phyloP scores from a whole-genome alignment of 2,888 invertebrate species.

The Bruchidius siliquastri region DNA sequence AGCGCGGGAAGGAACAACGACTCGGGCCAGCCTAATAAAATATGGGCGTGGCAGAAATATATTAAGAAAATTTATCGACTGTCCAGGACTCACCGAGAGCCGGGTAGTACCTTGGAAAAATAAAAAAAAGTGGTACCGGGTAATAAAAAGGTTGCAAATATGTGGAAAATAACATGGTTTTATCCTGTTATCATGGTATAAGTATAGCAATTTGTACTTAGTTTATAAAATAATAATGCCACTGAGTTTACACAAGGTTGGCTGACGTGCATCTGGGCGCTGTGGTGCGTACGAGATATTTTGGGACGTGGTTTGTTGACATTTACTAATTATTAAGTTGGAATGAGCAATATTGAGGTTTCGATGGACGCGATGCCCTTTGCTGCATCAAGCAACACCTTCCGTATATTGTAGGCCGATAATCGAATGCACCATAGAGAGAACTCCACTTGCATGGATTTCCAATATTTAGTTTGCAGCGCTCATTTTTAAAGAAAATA shows the following conservation, averaged over 20 bases:
- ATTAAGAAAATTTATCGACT: constrained; percentile 41
- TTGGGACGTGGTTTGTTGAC: background rate
- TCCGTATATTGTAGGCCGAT: too few relatives aligned
- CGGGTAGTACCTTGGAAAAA: constrained; percentile 19
- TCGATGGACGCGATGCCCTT: too few relatives aligned
- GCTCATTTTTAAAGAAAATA: too few relatives aligned
- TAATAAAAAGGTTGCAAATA: constrained; percentile 39
- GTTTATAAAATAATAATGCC: constrained; percentile 41
- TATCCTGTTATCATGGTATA: constrained; percentile 36
- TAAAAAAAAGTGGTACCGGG: constrained; percentile 24
- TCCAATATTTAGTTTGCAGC: too few relatives aligned
- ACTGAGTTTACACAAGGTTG: constrained; percentile 26
- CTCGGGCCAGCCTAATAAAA: constrained; percentile 35
- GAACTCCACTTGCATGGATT: too few relatives aligned
- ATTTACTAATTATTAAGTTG: too few relatives aligned
- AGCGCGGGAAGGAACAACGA: constrained; percentile 10
- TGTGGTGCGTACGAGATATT: background rate
- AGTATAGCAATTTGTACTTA: constrained; percentile 43
- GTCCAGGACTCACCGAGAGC: constrained; percentile 33
- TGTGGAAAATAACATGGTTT: constrained; percentile 39
- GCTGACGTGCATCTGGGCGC: background rate
- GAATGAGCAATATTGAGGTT: too few relatives aligned
- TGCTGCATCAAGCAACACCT: too few relatives aligned
- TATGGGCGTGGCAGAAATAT: constrained; percentile 38
- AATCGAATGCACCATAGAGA: too few relatives aligned